Evolutionary conservation across 2,113 vertebrate species (phyloP).

Genomic region (Pionites leucogaster): DNA sequence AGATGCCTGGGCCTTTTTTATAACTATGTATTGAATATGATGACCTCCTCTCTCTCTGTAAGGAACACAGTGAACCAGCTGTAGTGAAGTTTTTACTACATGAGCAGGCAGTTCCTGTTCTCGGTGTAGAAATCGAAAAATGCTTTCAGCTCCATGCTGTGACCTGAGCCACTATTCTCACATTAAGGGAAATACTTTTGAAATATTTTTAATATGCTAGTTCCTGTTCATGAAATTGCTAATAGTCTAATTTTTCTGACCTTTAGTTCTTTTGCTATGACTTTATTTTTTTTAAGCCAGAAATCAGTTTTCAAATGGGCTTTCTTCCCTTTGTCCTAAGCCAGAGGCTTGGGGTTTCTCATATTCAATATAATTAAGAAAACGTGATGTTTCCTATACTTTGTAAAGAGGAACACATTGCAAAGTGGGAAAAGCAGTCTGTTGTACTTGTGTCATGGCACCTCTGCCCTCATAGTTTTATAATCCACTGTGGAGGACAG

Average conservation of each 20-base stretch:
- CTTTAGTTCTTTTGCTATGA: not conserved
- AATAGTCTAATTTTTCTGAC: conserved; percentile 27
- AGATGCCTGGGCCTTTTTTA: not conserved
- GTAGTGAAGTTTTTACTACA: conserved; percentile 1
- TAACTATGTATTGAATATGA: not conserved
- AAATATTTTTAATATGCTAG: not conserved
- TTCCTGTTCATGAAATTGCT: conserved; percentile 19
- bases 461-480: not conserved
- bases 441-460: not conserved
- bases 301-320: conserved; percentile 8
- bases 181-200: not conserved
- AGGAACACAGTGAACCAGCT: not conserved
- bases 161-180: conserved; percentile 17
- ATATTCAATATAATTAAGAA: not conserved
- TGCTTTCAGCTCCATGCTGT: conserved; percentile 19
- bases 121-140: not conserved
- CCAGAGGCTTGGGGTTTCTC: not conserved
- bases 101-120: conserved; percentile 12
- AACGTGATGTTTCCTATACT: not conserved
- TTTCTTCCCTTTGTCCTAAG: not conserved
- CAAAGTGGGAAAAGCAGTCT: not conserved
- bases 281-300: not conserved
- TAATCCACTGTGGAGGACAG: not conserved
- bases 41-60: not conserved
- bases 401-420: not conserved